Base-by-base conservation (phyloP, 2,888 invertebrate genomes). In the Dasysyrphus albostriatus region DNA sequence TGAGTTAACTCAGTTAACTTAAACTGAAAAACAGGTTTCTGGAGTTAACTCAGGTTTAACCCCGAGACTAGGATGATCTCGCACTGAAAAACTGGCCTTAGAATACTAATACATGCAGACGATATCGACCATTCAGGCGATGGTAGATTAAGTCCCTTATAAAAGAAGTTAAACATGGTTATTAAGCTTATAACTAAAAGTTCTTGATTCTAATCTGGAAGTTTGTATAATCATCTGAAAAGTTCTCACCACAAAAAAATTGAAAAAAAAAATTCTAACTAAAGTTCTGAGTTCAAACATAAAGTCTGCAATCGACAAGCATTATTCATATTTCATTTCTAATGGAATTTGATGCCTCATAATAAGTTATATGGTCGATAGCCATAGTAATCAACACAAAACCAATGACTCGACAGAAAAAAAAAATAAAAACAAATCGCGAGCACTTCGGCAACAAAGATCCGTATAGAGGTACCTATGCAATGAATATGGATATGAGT, bases 261-360 rank as follows among this genome's bases (percentile, higher is more conserved):
- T 34, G 29, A 29, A 47, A 63, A 44, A 47, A 32, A 0, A 29
- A 16, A 29, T 63, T 63, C 63, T 39, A 12, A 32, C n/a, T 29
- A 44, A 47, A 16, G 6, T 47, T 63, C 42, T 24, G 9, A 24
- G 12, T n/a, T 34, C 16, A 37, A 39, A 5, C 10, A 16, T 32
- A 19, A 14, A 4, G 14, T 24, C 10, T 29, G 14, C 39, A 39
- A 37, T 37, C 14, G 29, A 37, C 34, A 42, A 29, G n/a, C 39
- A 56, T 37, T 39, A 8, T 61, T 79, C 75, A 72, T 70, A 70
- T 83, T 75, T 80, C 78, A 61, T 24, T 69, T 69, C 51, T 37
- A 58, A 51, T 79, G 51, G 59, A 83, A 83, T 72, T 51, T 32
- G 80, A 83, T 75, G 75, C 83, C 70, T 56, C 51, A 72, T 72